Conservation (phyloP, 2,113 vertebrate species). For the Brachyistius frenatus region DNA sequence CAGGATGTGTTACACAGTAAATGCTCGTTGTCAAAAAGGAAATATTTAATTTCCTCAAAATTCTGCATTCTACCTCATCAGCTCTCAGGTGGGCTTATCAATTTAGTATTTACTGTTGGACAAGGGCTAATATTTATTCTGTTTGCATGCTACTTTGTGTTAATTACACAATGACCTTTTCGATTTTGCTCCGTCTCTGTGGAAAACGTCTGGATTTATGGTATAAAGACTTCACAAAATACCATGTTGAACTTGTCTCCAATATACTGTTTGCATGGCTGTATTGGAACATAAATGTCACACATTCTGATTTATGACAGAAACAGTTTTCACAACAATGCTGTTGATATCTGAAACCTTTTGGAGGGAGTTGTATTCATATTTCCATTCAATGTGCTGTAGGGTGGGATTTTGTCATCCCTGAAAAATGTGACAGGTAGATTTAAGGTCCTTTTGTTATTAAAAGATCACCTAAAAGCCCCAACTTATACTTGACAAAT, state of each 20-base stretch:
- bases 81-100: background rate
- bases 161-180: background rate
- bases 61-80: background rate
- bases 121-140: background rate
- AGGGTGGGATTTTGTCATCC: constrained; percentile 42
- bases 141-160: background rate
- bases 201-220: constrained; percentile 9
- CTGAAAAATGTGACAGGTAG: constrained; percentile 65
- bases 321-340: background rate
- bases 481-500: constrained; percentile 64
- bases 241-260: background rate
- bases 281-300: constrained; percentile 17
- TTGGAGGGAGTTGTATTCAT: constrained; percentile 15
- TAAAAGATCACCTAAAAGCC: constrained; percentile 60
- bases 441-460: constrained; percentile 68
- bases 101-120: background rate
- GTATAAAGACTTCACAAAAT: background rate
- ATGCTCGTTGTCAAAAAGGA: too few species aligned
- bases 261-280: constrained; percentile 3
- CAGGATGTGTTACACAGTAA: background rate
- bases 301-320: constrained; percentile 21
- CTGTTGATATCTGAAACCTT: constrained; percentile 23
- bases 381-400: constrained; percentile 12
- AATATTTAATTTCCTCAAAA: background rate
- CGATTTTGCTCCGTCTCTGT: background rate